These are phyloP conservation scores for Rhynchomys soricoides DNA, from an alignment of 2,113 vertebrate genomes.

Conservation along the genomic window DNA sequence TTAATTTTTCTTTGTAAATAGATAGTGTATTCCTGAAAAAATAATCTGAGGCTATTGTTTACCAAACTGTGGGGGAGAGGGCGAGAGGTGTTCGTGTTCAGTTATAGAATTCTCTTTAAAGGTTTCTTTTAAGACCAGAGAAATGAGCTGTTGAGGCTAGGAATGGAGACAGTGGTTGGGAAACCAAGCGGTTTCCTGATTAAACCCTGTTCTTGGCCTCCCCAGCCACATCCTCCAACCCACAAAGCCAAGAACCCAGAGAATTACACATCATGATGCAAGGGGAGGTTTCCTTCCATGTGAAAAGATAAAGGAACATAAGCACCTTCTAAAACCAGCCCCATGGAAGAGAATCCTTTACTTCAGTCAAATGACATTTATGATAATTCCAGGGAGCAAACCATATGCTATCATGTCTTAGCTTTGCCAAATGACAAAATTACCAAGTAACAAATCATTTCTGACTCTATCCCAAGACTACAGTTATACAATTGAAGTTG, in stretches of 20 bases:
- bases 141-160: slow-evolving; percentile 19
- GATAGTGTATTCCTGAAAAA: slow-evolving; percentile 5
- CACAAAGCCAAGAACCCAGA: slow-evolving; percentile 50
- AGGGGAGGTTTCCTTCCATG: neutral
- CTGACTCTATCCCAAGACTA: slow-evolving; percentile 54
- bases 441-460: slow-evolving; percentile 64
- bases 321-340: neutral
- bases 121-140: slow-evolving; percentile 30
- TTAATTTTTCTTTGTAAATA: slow-evolving; percentile 3
- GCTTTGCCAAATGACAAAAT: slow-evolving; percentile 74
- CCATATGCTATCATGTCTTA: slow-evolving; percentile 66
- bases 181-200: slow-evolving; percentile 60
- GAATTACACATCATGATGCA: neutral
- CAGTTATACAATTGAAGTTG: slow-evolving; percentile 69
- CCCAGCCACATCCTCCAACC: slow-evolving; percentile 46
- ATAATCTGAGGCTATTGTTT: slow-evolving; percentile 22
- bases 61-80: neutral
- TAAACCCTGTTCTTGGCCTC: slow-evolving; percentile 56
- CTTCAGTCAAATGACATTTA: slow-evolving; percentile 69
- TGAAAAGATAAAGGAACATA: slow-evolving; percentile 52
- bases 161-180: slow-evolving; percentile 2
- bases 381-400: slow-evolving; percentile 63
- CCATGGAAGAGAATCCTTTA: slow-evolving; percentile 58
- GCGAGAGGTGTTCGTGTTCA: neutral
- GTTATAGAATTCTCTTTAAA: neutral